phyloP scores from a whole-genome alignment of 2,113 vertebrate species.

The Solenodon paradoxus region DNA sequence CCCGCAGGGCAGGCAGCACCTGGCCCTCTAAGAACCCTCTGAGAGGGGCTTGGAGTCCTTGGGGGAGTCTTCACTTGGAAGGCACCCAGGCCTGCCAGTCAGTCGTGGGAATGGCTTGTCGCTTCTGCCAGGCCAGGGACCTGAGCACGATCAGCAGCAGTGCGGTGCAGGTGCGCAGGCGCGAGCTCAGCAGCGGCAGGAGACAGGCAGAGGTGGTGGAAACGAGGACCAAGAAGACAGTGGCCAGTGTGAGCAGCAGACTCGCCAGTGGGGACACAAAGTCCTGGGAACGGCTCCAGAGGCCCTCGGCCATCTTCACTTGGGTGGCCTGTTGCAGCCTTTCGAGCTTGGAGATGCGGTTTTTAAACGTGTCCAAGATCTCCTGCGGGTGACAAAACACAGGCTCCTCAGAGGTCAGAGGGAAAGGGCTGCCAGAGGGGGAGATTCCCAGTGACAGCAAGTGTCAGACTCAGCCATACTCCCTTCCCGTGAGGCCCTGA shows the following conservation, averaged over 20 bases:
- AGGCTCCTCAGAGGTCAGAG: not conserved
- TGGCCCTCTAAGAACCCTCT: not conserved
- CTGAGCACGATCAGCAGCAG: not conserved
- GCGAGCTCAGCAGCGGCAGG: not conserved
- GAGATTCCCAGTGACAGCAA: no score
- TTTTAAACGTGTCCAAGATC: conserved; percentile 62
- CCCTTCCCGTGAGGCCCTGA: no score
- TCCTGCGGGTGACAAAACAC: conserved; percentile 54
- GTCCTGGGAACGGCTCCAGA: not conserved
- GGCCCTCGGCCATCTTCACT: not conserved
- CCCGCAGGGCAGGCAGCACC: not conserved
- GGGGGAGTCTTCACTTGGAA: not conserved
- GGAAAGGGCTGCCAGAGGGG: not conserved
- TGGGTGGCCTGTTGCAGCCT: conserved; percentile 47
- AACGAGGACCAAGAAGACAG: not conserved
- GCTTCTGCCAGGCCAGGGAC: conserved; percentile 56
- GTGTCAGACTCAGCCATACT: no score
- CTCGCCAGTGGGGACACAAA: not conserved
- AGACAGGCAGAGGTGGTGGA: not conserved
- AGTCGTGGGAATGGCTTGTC: not conserved
- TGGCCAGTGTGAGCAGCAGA: conserved; percentile 42
- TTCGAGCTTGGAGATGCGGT: conserved; percentile 42
- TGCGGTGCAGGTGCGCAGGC: not conserved
- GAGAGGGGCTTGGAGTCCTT: not conserved
- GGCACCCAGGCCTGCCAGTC: conserved; percentile 47